Evolutionary conservation across 2,888 invertebrate species (phyloP).

Genomic region (Tribolium freemani): DNA sequence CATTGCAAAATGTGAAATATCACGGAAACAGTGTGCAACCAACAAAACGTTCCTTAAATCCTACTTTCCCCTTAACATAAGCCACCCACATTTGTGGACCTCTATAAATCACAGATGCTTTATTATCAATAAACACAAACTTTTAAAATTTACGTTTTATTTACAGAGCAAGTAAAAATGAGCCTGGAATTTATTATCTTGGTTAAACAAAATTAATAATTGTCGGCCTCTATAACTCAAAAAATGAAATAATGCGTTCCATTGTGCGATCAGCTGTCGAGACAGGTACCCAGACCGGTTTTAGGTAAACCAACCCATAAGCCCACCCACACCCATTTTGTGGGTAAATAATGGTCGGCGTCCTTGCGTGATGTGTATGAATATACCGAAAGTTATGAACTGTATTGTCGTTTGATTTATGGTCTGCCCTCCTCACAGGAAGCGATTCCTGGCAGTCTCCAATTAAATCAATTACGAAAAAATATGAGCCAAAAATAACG

Average conservation of each 20-base stretch:
- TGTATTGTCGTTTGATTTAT: conserved; percentile 16
- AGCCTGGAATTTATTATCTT: neutral
- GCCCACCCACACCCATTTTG: conserved; percentile 12
- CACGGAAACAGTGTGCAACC: neutral
- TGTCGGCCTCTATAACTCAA: neutral
- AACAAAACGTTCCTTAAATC: neutral
- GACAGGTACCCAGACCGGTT: conserved; percentile 18
- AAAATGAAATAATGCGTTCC: neutral
- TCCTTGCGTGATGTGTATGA: neutral
- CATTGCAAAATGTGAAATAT: too few species aligned
- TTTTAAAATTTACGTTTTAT: neutral
- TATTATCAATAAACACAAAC: conserved; percentile 3
- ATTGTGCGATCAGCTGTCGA: conserved; percentile 19
- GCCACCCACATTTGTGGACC: neutral
- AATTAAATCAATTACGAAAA: conserved; percentile 16
- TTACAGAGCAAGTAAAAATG: neutral
- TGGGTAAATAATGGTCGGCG: conserved; percentile 11
- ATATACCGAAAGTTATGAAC: conserved; percentile 5
- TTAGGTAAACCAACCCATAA: conserved; percentile 18
- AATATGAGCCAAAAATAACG: neutral
- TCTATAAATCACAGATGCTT: conserved; percentile 1
- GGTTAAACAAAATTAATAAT: neutral
- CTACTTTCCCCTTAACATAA: neutral
- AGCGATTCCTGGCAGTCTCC: neutral
- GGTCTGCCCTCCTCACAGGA: conserved; percentile 11